These are phyloP conservation scores for Drosophila malerkotliana DNA, from an alignment of 1,140 invertebrate genomes.

Conservation along the genomic window DNA sequence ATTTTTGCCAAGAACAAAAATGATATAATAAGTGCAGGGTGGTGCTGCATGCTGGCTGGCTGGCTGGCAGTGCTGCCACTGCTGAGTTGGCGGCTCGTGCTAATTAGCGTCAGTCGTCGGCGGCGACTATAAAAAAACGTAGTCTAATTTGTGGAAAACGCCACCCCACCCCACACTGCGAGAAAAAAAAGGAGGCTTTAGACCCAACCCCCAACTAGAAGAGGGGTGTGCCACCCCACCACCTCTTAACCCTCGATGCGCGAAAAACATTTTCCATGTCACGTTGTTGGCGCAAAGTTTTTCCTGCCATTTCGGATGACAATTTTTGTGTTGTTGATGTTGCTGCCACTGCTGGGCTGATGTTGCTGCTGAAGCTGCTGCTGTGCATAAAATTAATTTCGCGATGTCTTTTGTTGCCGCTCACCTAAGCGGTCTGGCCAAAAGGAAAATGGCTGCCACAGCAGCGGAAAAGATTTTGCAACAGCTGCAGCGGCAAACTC, in stretches of 20 bases:
- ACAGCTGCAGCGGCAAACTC: constrained; percentile 64
- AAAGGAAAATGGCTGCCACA: constrained; percentile 70
- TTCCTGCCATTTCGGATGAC: constrained; percentile 58
- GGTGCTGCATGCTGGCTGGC: constrained; percentile 15
- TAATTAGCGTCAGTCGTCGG: constrained; percentile 79
- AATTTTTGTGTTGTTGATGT: constrained; percentile 42
- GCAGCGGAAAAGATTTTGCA: constrained; percentile 74
- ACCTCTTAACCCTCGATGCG: constrained; percentile 7
- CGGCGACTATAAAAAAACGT: constrained; percentile 57
- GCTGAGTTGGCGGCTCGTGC: constrained; percentile 66
- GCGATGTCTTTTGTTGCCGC: constrained; percentile 76
- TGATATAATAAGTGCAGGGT: constrained; percentile 69
- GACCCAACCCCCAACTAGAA: constrained; percentile 32
- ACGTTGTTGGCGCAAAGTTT: constrained; percentile 72
- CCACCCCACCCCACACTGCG: constrained; percentile 20
- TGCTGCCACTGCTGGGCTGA: constrained; percentile 33
- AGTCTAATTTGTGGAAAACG: constrained; percentile 79
- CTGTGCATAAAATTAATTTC: constrained; percentile 79
- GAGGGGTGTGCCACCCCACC: constrained; percentile 1
- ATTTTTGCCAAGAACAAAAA: constrained; percentile 58
- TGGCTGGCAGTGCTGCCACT: constrained; percentile 10
- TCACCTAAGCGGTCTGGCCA: constrained; percentile 73
- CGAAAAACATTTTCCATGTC: constrained; percentile 77
- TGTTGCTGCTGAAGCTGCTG: constrained; percentile 43
- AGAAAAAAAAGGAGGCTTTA: constrained; percentile 14